A percentile compares a stretch with the other conserved stretches of the same genome.
These are phyloP conservation scores for Tetrapedia diversipes DNA, from an alignment of 2,888 invertebrate genomes.

Conservation along the genomic window DNA sequence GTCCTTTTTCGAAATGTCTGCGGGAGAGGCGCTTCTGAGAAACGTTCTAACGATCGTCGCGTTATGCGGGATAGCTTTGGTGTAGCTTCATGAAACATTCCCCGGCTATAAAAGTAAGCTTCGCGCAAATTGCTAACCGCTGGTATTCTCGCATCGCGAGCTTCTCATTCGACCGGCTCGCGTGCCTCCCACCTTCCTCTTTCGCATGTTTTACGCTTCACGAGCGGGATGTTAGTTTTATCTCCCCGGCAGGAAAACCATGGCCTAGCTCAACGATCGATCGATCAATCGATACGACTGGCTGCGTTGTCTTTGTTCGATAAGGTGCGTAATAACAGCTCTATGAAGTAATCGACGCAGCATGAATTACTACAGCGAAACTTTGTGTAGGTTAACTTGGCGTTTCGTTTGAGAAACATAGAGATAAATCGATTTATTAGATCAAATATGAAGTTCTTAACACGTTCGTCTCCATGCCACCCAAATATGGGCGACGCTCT, in stretches of 20 bases:
- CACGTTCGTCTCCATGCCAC: too few species aligned
- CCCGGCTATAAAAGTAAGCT: conserved; percentile 46
- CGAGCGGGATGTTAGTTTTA: conserved; percentile 20
- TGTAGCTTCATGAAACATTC: conserved; percentile 50
- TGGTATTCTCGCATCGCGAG: conserved; percentile 39
- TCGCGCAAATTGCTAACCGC: conserved; percentile 62
- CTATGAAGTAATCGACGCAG: not conserved
- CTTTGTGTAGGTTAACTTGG: too few species aligned
- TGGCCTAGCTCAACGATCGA: not conserved
- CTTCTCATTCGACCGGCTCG: conserved; percentile 30
- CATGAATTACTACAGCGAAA: not conserved
- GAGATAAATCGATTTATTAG: too few species aligned
- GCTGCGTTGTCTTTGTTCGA: not conserved
- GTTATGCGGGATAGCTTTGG: conserved; percentile 29
- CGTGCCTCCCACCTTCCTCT: conserved; percentile 54
- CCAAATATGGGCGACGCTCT: too few species aligned
- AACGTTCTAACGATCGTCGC: conserved; percentile 29
- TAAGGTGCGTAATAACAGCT: not conserved
- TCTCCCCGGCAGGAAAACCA: conserved; percentile 18
- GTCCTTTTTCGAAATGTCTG: not conserved
- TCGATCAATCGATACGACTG: not conserved
- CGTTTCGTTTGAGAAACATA: too few species aligned
- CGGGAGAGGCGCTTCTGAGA: conserved; percentile 27
- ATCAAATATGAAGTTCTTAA: too few species aligned
- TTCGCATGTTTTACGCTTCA: conserved; percentile 15